Base-by-base conservation (phyloP, 2,797 vertebrate species). In the Tokudaia muenninki region DNA sequence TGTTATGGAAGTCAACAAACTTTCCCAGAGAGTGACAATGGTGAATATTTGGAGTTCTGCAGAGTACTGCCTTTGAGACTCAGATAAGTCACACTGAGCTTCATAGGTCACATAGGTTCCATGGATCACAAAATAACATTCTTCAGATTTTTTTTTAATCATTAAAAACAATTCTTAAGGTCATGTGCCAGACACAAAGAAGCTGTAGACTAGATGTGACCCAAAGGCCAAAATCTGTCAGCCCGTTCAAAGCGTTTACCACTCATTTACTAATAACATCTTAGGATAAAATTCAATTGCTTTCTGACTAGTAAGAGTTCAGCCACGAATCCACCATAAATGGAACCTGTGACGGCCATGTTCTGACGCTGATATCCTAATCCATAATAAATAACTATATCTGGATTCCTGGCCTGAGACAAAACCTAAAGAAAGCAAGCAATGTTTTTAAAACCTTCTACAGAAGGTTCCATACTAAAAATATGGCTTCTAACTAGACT, bases 301-400 rank as follows among this genome's bases (percentile, higher is more conserved):
- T 93, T 77, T 70, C 91, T 84, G 50, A 47, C 72, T 91, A 31
- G 34, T 16, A 31, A 90, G n/a, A 67, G 47, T 84, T n/a, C 50
- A 24, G 26, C 57, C 55, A 6, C 5, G 11, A 59, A 80, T 12
- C 95, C 24, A 4, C 61, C 65, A 29, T 63, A 79, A 50, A 52
- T 67, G 59, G 74, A 91, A 83, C 44, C 31, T 34, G 70, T 44
- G 31, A 47, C n/a, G 67, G 65, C 37, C 63, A 19, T 57, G 88
- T 92, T 89, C 59, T 34, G 84, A 81, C 41, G 5, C 4, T 13
- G 3, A 29, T 9, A 47, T 90, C 52, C 41, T 57, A n/a, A 50
- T 94, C 92, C 55, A 24, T 67, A 44, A 70, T 26, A 61, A 96
- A 24, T 77, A 90, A 91, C 80, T 80, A 24, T 80, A 61, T 72